These are phyloP conservation scores for Scaptomyza flava DNA, from an alignment of 2,888 invertebrate species.

Conservation along the genomic window DNA sequence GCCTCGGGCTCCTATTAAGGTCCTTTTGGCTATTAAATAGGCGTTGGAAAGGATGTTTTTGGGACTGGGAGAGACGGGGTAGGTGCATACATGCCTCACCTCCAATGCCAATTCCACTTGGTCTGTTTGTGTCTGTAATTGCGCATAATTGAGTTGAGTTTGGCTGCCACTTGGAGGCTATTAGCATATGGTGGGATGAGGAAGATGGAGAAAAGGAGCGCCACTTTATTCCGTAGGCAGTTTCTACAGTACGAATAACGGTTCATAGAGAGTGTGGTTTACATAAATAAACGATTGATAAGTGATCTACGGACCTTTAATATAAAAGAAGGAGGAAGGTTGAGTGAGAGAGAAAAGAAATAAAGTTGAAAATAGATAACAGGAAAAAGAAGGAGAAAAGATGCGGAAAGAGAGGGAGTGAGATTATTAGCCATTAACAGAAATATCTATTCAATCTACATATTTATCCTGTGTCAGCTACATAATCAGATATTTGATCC, in stretches of 20 bases:
- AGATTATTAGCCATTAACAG: too few relatives aligned
- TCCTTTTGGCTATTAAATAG: slow-evolving; percentile 63
- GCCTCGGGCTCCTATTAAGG: slow-evolving; percentile 55
- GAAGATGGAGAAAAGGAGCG: background rate
- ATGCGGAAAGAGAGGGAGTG: too few relatives aligned
- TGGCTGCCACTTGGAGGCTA: slow-evolving; percentile 43
- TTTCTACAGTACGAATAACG: background rate
- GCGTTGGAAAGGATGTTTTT: slow-evolving; percentile 22
- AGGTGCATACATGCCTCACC: slow-evolving; percentile 30
- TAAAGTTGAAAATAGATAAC: background rate
- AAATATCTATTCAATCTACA: too few relatives aligned
- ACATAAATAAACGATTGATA: slow-evolving; percentile 1
- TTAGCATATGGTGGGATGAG: background rate
- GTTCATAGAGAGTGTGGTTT: background rate
- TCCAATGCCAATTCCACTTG: slow-evolving; percentile 43
- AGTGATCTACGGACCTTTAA: background rate
- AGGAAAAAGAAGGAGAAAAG: background rate
- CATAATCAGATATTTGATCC: background rate
- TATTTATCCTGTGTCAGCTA: background rate
- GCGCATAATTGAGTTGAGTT: slow-evolving; percentile 75
- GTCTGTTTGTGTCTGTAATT: slow-evolving; percentile 73
- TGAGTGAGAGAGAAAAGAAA: background rate
- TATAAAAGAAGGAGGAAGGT: background rate
- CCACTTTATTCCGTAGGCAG: background rate
- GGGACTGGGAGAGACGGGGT: background rate